Conservation (phyloP, 1,140 invertebrate species). For the Aphelinus atriplicis region DNA sequence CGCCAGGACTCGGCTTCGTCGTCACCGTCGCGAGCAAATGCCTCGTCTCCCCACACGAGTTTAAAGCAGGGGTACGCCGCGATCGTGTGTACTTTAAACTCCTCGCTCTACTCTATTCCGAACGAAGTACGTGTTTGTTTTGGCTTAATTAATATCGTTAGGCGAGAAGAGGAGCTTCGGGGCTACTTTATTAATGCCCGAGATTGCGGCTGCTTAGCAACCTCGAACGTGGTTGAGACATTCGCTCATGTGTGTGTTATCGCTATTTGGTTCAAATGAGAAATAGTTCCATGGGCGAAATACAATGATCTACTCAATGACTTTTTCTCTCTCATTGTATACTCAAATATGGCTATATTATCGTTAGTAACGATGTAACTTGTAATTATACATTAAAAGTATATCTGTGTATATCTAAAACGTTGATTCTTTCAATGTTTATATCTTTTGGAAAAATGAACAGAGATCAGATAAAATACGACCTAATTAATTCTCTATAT, state of each 20-base stretch:
- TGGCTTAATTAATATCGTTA: constrained; percentile 53
- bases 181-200: constrained; percentile 20
- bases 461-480: too few relatives aligned
- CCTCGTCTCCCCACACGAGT: constrained; percentile 14
- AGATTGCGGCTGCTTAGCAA: background rate
- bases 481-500: too few relatives aligned
- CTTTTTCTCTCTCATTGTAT: too few relatives aligned
- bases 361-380: too few relatives aligned
- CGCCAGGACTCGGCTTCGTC: constrained; percentile 1
- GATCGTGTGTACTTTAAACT: constrained; percentile 37
- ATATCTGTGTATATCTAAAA: too few relatives aligned
- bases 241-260: background rate
- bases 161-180: background rate
- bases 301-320: too few relatives aligned
- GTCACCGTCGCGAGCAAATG: background rate
- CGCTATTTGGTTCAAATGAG: too few relatives aligned
- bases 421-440: too few relatives aligned
- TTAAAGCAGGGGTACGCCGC: constrained; percentile 5
- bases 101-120: constrained; percentile 1
- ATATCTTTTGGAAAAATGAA: too few relatives aligned
- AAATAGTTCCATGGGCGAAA: too few relatives aligned
- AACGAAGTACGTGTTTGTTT: constrained; percentile 42
- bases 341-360: too few relatives aligned
- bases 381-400: too few relatives aligned
- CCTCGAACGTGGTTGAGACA: background rate